Conservation (phyloP, 2,888 invertebrate genomes). For the Sthenelais limicola region DNA sequence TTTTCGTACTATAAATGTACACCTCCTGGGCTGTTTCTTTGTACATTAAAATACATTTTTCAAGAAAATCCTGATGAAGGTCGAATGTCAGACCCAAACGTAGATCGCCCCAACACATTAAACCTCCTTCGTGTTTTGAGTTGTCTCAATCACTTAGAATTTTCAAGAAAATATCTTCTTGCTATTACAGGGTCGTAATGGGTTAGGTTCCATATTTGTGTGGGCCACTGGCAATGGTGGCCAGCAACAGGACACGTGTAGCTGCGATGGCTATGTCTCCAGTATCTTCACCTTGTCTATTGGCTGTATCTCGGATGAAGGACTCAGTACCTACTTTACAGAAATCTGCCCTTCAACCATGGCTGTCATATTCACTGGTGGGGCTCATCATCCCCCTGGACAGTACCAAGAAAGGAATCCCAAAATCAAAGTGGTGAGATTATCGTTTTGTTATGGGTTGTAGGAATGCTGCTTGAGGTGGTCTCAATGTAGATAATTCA, state of each 20-base stretch:
- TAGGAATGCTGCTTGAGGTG: background rate
- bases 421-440: conserved; percentile 63
- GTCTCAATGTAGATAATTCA: background rate
- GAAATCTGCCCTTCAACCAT: conserved; percentile 68
- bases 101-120: too few relatives aligned
- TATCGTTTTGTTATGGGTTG: background rate
- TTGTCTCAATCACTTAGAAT: too few relatives aligned
- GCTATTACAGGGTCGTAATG: conserved; percentile 55
- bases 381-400: conserved; percentile 45
- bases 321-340: conserved; percentile 64
- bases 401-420: conserved; percentile 41
- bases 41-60: too few relatives aligned
- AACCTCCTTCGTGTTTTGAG: too few relatives aligned
- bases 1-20: too few relatives aligned
- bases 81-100: too few relatives aligned
- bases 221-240: conserved; percentile 72
- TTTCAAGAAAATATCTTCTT: too few relatives aligned
- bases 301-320: conserved; percentile 62
- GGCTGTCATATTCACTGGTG: conserved; percentile 54
- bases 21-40: too few relatives aligned
- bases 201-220: conserved; percentile 66
- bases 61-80: too few relatives aligned
- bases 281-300: conserved; percentile 65
- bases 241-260: conserved; percentile 63
- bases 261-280: conserved; percentile 69